A percentile compares a stretch with the other conserved stretches of the same genome.
These are phyloP conservation scores for Brachypterus glaber DNA, from an alignment of 2,888 invertebrate species.

Conservation along the genomic window DNA sequence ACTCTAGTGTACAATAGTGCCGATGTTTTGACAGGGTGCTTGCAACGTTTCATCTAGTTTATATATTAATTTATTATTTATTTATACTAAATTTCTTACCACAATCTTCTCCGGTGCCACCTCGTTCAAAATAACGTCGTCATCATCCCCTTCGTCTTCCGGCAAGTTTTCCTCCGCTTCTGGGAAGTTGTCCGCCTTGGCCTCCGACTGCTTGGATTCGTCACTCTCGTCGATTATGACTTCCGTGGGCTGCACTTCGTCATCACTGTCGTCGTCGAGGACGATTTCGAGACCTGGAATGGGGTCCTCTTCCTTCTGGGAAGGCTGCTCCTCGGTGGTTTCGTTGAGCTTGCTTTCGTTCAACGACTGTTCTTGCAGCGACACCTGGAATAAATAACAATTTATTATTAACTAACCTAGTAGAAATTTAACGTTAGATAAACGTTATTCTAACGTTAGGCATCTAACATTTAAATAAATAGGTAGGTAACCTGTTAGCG, in stretches of 20 bases:
- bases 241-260: constrained; percentile 34
- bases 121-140: constrained; percentile 60
- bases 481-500: no score
- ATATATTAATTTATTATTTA: no score
- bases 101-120: constrained; percentile 56
- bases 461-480: no score
- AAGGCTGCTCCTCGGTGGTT: constrained; percentile 19
- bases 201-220: constrained; percentile 21
- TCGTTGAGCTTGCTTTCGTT: constrained; percentile 30
- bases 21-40: no score
- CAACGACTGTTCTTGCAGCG: constrained; percentile 26
- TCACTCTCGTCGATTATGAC: constrained; percentile 27
- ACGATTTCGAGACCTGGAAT: constrained; percentile 43
- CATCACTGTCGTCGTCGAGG: constrained; percentile 36
- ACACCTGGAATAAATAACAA: constrained; percentile 20
- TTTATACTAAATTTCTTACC: no score
- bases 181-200: constrained; percentile 22
- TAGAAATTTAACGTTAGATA: no score
- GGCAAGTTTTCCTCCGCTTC: constrained; percentile 11
- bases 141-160: constrained; percentile 48
- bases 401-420: no score
- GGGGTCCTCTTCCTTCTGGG: constrained; percentile 29
- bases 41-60: no score
- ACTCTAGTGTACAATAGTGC: no score
- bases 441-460: no score